phyloP scores from a whole-genome alignment of 2,888 invertebrate species.

The Rhimphoctona megacephalus region DNA sequence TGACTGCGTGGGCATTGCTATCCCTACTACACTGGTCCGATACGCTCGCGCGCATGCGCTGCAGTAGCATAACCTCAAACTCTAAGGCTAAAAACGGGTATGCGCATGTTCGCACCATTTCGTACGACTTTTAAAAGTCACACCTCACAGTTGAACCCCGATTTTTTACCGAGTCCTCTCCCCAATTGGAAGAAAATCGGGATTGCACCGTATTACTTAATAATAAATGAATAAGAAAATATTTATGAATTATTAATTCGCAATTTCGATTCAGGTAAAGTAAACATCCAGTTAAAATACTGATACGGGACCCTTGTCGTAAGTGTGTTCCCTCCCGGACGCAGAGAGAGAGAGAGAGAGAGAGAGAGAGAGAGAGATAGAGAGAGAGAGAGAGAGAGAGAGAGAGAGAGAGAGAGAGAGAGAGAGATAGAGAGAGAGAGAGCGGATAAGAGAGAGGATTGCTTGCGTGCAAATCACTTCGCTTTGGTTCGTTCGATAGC shows the following conservation, averaged over 20 bases:
- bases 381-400: constrained; percentile 51
- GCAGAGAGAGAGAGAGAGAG: constrained; percentile 8
- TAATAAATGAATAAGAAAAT: background rate
- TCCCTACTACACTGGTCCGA: too few species aligned
- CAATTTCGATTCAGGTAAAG: background rate
- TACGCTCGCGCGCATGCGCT: too few species aligned
- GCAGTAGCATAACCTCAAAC: too few species aligned
- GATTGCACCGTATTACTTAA: too few species aligned
- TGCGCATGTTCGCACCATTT: too few species aligned
- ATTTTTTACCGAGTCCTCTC: too few species aligned
- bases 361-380: background rate
- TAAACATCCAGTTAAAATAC: background rate
- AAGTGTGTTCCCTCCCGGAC: constrained; percentile 36
- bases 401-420: background rate
- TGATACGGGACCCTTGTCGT: background rate
- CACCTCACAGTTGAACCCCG: too few species aligned
- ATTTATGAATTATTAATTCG: background rate
- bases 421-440: constrained; percentile 18
- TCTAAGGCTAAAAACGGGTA: too few species aligned
- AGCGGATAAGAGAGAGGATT: constrained; percentile 48
- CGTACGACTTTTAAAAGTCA: too few species aligned
- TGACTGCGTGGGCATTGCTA: too few species aligned
- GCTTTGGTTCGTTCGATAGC: constrained; percentile 62
- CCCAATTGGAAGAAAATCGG: too few species aligned
- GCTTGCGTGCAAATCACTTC: constrained; percentile 61